A percentile compares a stretch with the other conserved stretches of the same genome.
Conservation (phyloP, 1,140 invertebrate genomes). For the Panonychus citri region DNA sequence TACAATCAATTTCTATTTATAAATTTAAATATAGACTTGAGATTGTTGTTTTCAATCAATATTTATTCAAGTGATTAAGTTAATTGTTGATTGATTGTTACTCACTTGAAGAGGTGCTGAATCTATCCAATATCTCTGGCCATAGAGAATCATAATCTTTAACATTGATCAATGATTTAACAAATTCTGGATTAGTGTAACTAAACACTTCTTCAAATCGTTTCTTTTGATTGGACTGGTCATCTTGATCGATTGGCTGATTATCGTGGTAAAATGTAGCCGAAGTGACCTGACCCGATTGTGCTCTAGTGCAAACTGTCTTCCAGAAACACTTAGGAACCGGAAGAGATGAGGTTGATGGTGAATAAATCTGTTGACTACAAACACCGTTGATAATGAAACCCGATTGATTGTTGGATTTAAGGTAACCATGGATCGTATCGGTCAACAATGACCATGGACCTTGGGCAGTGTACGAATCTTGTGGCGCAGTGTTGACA, state of each 20-base stretch:
- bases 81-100: not conserved
- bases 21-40: no score
- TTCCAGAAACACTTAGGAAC: constrained; percentile 1
- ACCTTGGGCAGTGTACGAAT: not conserved
- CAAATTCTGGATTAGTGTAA: not conserved
- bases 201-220: not conserved
- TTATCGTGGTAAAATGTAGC: not conserved
- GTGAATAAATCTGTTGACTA: not conserved
- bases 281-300: not conserved
- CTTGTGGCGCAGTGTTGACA: not conserved
- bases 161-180: not conserved
- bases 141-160: not conserved
- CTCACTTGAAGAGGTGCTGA: not conserved
- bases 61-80: no score
- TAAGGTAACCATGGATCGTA: not conserved
- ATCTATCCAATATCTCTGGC: not conserved
- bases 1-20: not conserved
- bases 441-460: not conserved
- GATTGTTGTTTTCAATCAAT: no score
- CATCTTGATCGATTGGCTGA: not conserved
- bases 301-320: not conserved
- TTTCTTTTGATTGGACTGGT: not conserved
- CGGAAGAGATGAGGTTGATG: not conserved
- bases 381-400: not conserved
- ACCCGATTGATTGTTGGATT: not conserved